Conservation (phyloP, 2,113 vertebrate genomes). For the Cyprinodon variegatus region DNA sequence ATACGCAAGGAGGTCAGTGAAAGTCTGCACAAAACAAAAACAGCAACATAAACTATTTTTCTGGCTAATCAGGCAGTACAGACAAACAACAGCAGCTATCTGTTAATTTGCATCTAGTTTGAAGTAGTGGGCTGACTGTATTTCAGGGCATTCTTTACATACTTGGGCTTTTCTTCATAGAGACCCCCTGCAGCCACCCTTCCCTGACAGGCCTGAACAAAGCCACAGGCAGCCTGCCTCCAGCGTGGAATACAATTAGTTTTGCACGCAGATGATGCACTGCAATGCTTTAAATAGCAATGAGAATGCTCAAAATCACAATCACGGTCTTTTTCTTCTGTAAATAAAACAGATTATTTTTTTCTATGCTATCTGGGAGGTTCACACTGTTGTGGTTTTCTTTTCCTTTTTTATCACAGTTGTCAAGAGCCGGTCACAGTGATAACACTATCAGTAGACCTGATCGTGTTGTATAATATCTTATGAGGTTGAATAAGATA, state of each 20-base stretch:
- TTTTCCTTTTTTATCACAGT: constrained; percentile 1
- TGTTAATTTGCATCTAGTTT: constrained; percentile 18
- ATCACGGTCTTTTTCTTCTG: neutral
- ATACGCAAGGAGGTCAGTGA: constrained; percentile 14
- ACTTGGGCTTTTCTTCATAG: neutral
- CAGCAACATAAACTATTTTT: neutral
- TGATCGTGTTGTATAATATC: neutral
- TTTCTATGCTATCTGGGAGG: neutral
- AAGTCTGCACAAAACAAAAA: constrained; percentile 2
- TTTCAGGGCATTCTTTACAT: constrained; percentile 30
- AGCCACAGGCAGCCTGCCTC: neutral
- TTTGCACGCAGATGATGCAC: neutral
- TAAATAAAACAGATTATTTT: constrained; percentile 33
- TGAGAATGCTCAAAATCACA: neutral
- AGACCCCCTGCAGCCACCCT: constrained; percentile 28
- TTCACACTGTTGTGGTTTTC: constrained; percentile 19
- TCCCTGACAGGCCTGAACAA: constrained; percentile 34
- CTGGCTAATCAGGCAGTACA: constrained; percentile 14
- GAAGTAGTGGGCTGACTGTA: neutral
- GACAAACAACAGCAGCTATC: neutral
- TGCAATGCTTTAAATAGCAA: neutral
- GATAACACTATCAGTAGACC: neutral
- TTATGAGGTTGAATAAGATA: neutral
- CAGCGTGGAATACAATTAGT: neutral
- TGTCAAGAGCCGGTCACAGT: neutral